Base-by-base conservation (phyloP, 1,140 invertebrate genomes). In the Trichomalopsis sarcophagae region DNA sequence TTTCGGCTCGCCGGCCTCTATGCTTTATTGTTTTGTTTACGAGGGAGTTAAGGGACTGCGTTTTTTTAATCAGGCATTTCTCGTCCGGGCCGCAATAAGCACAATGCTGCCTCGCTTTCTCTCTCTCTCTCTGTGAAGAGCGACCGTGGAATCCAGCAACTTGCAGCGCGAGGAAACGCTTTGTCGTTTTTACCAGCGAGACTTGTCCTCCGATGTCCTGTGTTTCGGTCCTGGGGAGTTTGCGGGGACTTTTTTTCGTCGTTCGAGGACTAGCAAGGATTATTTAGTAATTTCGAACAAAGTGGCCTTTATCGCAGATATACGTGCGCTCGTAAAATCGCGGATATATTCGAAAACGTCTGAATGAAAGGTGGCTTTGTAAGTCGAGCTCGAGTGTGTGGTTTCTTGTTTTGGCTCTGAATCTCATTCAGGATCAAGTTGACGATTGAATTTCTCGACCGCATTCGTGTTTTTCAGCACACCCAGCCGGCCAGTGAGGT, bases 281-380 rank as follows among this genome's bases (percentile, higher is more conserved):
- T 44, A 10, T 44, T 44, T 44, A 44, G 7, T 10, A 7, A 44
- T 44, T 44, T 44, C 10, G 40, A 44, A 44, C 9, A 44, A 44
- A 44, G 40, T 44, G 40, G 40, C 40, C 40, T 44, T 44, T 44
- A 44, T 44, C 50, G 27, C 27, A 55, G 50, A 21, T 55, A 55
- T 36, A 36, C 5, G 4, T 0, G 33, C 17, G 50, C 13, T 55
- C 66, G 23, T 81, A 71, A 81, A 81, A 47, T 44, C 7, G 17
- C 74, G 74, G 4, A 47, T 21, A 7, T 76, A 23, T 44, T 44
- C n/a, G 33, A 36, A 80, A 66, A n/a, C 23, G 23, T 13, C n/a
- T 68, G 68, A 55, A 73, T 33, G 68, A 73, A 81, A 81, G 68
- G 44, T 81, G 47, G 17, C 47, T 71, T 81, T 74, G 44, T 81